Conservation (phyloP, 2,888 invertebrate species). For the Rotaria macrura region DNA sequence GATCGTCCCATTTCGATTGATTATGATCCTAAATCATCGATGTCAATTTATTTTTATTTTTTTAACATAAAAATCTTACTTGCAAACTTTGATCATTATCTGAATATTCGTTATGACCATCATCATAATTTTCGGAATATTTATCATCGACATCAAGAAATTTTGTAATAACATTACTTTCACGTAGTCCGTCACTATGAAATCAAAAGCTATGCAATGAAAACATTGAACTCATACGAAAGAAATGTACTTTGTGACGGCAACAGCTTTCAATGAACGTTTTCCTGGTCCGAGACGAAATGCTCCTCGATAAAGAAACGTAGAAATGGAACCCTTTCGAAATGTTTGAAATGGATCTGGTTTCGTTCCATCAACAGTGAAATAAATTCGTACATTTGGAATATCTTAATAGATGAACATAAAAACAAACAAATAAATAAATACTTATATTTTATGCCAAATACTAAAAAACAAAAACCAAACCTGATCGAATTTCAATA, state of each 20-base stretch:
- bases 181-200: constrained; percentile 45
- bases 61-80: too few species aligned
- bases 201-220: background rate
- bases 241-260: constrained; percentile 37
- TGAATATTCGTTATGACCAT: background rate
- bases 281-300: constrained; percentile 48
- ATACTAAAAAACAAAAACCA: background rate
- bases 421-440: background rate
- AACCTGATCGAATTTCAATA: constrained; percentile 31
- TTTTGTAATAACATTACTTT: constrained; percentile 48
- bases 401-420: constrained; percentile 44
- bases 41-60: too few species aligned
- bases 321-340: constrained; percentile 43
- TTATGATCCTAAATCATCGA: too few species aligned
- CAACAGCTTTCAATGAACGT: constrained; percentile 45
- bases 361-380: constrained; percentile 49
- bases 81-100: background rate
- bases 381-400: constrained; percentile 45
- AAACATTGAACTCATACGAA: background rate
- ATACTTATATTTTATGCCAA: background rate
- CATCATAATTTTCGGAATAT: constrained; percentile 23
- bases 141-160: constrained; percentile 45
- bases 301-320: constrained; percentile 48
- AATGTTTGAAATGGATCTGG: constrained; percentile 48
- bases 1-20: constrained; percentile 17